Conservation (phyloP, 1,140 invertebrate species). For the Mycetomoellerius zeteki region DNA sequence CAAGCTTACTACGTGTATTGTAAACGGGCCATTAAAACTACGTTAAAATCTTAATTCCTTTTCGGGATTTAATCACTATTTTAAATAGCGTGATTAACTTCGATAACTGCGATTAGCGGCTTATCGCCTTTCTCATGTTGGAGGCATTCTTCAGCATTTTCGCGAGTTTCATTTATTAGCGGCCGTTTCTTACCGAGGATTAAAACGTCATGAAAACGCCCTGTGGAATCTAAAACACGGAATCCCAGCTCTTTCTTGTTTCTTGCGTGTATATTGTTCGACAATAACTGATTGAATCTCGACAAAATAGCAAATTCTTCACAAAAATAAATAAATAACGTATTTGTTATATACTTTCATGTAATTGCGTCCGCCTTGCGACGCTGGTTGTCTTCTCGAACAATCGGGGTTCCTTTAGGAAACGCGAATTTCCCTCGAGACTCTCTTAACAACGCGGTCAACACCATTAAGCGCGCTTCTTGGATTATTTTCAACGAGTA, state of each 20-base stretch:
- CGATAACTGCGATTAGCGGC: neutral
- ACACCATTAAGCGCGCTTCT: slow-evolving; percentile 55
- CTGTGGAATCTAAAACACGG: slow-evolving; percentile 2
- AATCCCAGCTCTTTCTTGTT: neutral
- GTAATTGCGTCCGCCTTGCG: neutral
- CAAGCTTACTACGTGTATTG: too few species aligned
- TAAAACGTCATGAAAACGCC: slow-evolving; percentile 8
- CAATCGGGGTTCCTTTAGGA: slow-evolving; percentile 45
- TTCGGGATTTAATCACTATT: slow-evolving; percentile 32
- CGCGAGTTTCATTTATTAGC: slow-evolving; percentile 10
- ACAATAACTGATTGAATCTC: slow-evolving; percentile 36
- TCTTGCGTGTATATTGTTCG: slow-evolving; percentile 16
- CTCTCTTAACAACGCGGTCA: slow-evolving; percentile 28
- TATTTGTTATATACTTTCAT: slow-evolving; percentile 40
- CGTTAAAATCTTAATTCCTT: slow-evolving; percentile 35
- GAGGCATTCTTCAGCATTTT: neutral
- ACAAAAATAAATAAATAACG: slow-evolving; percentile 26
- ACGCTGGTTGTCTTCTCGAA: slow-evolving; percentile 23
- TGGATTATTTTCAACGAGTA: slow-evolving; percentile 30
- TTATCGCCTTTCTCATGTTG: slow-evolving; percentile 7
- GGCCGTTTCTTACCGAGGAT: slow-evolving; percentile 1
- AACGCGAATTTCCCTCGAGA: slow-evolving; percentile 66
- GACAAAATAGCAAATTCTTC: slow-evolving; percentile 30
- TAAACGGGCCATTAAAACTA: too few species aligned
- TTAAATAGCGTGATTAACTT: slow-evolving; percentile 24